Base-by-base conservation (phyloP, 1,140 invertebrate genomes). In the Brachionus sp. region DNA sequence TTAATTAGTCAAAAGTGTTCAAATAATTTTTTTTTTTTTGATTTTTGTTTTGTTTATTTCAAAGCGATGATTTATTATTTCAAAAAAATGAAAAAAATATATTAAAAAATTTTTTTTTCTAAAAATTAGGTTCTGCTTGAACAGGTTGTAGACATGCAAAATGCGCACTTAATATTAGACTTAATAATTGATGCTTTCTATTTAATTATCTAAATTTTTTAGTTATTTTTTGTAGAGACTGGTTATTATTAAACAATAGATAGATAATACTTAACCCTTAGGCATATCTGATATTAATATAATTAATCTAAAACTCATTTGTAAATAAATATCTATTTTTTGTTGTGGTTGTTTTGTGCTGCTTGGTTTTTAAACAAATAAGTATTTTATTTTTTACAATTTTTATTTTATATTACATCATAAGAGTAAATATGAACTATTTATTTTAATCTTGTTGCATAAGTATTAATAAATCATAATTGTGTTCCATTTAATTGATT, bases 1-100 rank as follows among this genome's bases (percentile, higher is more conserved):
- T 23, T 84, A 78, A 35, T 82, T 80, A 50, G 70, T 66, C 44
- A 82, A 78, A 37, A 80, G 84, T 29, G 66, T 84, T 16, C 16
- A 37, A 12, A 42, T 37, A 70, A 70, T 70, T 70, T 33, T 25
- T 66, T 66, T 33, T 42, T 35, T 66, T 12, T 37, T 33, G 25
- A 57, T 57, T n/a, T 5, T 46, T 46, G n/a, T 46, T n/a, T 46
- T n/a, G 10, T n/a, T 10, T 57, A 57, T 29, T 29, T 29, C 29
- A 42, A 42, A 42, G 12, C 39, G 5, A 57, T 57, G 50, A 57
- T 57, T 57, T 57, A 57, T 57, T 57, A 57, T 57, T 19, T 57
- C 1, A 57, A 53, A 57, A 7, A 57, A 29, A 29, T 29, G 3
- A 29, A 29, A 3, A 29, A 29, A 29, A 29, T 2, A 29, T 29